phyloP scores from a whole-genome alignment of 2,888 invertebrate species.

The Ctena decussata region DNA sequence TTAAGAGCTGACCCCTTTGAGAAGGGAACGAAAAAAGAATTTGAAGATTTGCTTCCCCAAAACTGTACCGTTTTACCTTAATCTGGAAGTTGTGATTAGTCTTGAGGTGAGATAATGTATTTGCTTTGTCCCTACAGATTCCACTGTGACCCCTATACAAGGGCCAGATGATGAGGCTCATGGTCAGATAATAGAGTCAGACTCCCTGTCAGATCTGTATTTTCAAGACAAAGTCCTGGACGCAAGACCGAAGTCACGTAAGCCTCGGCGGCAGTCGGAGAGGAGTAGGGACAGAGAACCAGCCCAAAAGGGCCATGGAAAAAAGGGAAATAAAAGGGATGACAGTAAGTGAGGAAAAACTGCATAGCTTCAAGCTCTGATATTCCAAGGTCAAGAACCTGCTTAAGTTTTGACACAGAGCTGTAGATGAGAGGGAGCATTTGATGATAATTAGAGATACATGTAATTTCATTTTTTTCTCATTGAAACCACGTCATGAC shows the following conservation, averaged over 20 bases:
- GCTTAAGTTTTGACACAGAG: neutral
- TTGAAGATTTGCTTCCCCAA: too few relatives aligned
- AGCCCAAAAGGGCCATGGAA: neutral
- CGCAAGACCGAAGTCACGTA: constrained; percentile 32
- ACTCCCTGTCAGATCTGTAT: constrained; percentile 72
- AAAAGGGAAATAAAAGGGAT: neutral
- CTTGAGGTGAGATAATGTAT: too few relatives aligned
- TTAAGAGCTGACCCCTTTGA: too few relatives aligned
- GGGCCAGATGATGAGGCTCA: constrained; percentile 63
- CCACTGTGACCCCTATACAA: constrained; percentile 74
- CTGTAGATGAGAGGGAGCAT: too few relatives aligned
- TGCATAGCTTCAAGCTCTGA: too few relatives aligned
- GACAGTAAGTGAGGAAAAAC: constrained; percentile 18
- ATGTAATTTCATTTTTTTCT: too few relatives aligned
- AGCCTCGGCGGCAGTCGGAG: constrained; percentile 20
- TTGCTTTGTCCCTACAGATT: constrained; percentile 55
- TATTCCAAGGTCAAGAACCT: too few relatives aligned
- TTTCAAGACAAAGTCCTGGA: constrained; percentile 45
- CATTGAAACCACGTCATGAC: too few relatives aligned
- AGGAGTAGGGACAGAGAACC: constrained; percentile 21
- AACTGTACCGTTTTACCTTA: too few relatives aligned
- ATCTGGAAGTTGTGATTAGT: too few relatives aligned
- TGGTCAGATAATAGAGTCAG: constrained; percentile 74
- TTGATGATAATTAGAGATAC: too few relatives aligned
- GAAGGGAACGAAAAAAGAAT: too few relatives aligned